Evolutionary conservation across 2,113 vertebrate genomes (phyloP).

Genomic region (crab-eating macaque (Macaca fascicularis)): DNA sequence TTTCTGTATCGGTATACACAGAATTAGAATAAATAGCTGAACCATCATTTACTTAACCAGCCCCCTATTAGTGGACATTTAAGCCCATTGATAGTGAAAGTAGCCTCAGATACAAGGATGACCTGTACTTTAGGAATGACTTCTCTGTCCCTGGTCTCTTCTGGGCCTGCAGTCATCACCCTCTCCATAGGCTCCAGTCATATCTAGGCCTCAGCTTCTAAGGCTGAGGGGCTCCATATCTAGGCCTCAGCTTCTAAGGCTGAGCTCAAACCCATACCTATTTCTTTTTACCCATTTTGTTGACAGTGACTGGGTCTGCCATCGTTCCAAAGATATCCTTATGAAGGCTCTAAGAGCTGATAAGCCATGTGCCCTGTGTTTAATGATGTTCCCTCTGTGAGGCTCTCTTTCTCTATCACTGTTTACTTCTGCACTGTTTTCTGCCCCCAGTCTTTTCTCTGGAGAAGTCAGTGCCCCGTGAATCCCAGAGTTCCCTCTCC

Average conservation of each 20-base stretch:
- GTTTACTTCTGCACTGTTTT: neutral
- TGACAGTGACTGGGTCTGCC: neutral
- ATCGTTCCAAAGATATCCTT: neutral
- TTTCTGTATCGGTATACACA: neutral
- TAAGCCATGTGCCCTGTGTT: neutral
- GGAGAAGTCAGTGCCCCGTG: neutral
- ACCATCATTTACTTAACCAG: neutral
- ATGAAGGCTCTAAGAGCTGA: neutral
- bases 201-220: neutral
- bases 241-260: neutral
- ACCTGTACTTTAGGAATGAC: neutral
- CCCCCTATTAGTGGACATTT: neutral
- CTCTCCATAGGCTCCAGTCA: neutral
- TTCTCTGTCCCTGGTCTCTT: neutral
- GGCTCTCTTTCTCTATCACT: neutral
- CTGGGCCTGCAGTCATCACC: neutral
- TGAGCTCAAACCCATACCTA: neutral
- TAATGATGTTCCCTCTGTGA: neutral
- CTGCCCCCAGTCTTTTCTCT: neutral
- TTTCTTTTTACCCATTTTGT: neutral
- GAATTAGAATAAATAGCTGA: neutral
- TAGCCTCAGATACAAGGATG: neutral
- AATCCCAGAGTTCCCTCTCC: neutral
- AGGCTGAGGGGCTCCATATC: neutral
- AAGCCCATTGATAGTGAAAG: neutral